phyloP scores from a whole-genome alignment of 2,888 invertebrate genomes.

The Caenorhabditis sp. region DNA sequence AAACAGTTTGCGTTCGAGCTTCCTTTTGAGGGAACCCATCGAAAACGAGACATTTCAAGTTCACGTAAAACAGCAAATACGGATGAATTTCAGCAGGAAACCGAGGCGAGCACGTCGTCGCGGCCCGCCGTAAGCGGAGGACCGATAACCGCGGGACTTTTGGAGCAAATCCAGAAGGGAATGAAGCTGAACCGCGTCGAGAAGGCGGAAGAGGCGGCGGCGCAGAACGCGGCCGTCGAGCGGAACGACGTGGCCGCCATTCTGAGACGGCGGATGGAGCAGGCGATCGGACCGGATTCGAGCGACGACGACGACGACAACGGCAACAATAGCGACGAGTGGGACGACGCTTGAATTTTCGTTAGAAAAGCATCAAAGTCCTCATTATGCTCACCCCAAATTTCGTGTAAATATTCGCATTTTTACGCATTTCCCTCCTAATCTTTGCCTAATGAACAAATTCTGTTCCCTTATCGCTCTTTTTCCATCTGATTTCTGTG shows the following conservation, averaged over 20 bases:
- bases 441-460: not conserved
- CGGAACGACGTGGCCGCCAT: slow-evolving; percentile 78
- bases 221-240: slow-evolving; percentile 64
- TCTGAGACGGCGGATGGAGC: slow-evolving; percentile 76
- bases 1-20: too few relatives aligned
- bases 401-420: slow-evolving; percentile 9
- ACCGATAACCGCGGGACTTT: too few relatives aligned
- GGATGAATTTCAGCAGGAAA: not conserved
- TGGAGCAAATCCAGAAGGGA: slow-evolving; percentile 76
- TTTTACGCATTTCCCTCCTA: not conserved
- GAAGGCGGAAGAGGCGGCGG: slow-evolving; percentile 68
- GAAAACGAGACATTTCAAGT: not conserved
- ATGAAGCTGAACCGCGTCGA: slow-evolving; percentile 71
- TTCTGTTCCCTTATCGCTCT: not conserved
- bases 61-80: too few relatives aligned
- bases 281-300: slow-evolving; percentile 68
- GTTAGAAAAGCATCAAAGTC: not conserved
- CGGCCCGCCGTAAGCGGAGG: too few relatives aligned
- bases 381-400: too few relatives aligned
- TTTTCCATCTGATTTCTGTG: not conserved
- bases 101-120: slow-evolving; percentile 1
- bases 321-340: slow-evolving; percentile 71
- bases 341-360: slow-evolving; percentile 73
- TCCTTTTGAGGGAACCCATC: not conserved
- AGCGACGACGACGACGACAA: slow-evolving; percentile 66